A percentile compares a stretch with the other conserved stretches of the same genome.
Conservation (phyloP, 2,113 vertebrate genomes). For the Pyxicephalus adspersus region DNA sequence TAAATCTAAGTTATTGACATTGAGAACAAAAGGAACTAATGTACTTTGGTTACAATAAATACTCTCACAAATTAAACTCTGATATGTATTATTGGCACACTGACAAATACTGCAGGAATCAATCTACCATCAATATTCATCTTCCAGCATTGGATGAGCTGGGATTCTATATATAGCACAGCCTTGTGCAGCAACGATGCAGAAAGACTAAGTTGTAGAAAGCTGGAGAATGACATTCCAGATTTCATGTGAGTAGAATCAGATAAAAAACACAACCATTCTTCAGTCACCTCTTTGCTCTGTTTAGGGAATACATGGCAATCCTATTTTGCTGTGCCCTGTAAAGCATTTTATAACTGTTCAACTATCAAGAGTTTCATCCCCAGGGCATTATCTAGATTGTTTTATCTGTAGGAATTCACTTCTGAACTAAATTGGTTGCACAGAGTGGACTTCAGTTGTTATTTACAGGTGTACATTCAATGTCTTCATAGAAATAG, state of each 20-base stretch:
- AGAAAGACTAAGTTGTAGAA: not conserved
- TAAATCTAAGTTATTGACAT: too few species aligned
- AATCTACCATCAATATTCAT: constrained; percentile 25
- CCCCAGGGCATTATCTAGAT: constrained; percentile 2
- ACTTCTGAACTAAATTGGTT: not conserved
- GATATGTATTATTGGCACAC: constrained; percentile 2
- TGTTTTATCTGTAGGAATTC: constrained; percentile 2
- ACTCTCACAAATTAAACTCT: too few species aligned
- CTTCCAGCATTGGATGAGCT: not conserved
- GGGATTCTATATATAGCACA: constrained; percentile 8
- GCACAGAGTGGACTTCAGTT: not conserved
- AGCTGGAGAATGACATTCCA: not conserved
- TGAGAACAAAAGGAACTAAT: too few species aligned
- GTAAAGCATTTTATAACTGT: constrained; percentile 20
- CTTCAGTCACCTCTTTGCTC: constrained; percentile 12
- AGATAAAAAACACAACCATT: not conserved
- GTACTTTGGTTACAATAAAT: too few species aligned
- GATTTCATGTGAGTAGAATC: not conserved
- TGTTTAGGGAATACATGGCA: constrained; percentile 14
- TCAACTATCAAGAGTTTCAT: constrained; percentile 11
- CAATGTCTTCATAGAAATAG: not conserved
- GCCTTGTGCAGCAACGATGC: not conserved
- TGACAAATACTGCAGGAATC: constrained; percentile 15
- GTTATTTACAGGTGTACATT: not conserved
- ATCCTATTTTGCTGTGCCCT: constrained; percentile 5